phyloP scores from a whole-genome alignment of 2,888 invertebrate genomes.

The Hydrotaea diabolus region DNA sequence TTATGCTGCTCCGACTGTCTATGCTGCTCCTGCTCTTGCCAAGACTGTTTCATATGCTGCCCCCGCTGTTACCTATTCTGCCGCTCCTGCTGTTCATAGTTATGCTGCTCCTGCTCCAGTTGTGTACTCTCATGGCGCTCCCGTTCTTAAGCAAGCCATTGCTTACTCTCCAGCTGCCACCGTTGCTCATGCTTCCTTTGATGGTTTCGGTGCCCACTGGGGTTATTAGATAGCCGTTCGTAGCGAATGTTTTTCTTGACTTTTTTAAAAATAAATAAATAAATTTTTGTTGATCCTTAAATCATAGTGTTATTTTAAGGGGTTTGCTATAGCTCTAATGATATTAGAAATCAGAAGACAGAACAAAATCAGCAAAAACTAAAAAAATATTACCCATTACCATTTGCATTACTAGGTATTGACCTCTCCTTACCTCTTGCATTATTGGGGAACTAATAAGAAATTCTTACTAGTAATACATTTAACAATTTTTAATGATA shows the following conservation, averaged over 20 bases:
- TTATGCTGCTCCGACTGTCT: slow-evolving; percentile 81
- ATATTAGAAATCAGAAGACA: no score
- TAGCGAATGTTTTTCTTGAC: background rate
- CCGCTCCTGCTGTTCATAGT: slow-evolving; percentile 80
- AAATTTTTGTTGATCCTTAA: slow-evolving; percentile 18
- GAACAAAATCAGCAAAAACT: no score
- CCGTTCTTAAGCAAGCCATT: slow-evolving; percentile 71
- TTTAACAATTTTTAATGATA: no score
- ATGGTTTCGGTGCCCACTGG: slow-evolving; percentile 84
- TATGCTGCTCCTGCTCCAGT: slow-evolving; percentile 73
- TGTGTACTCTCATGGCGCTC: slow-evolving; percentile 70
- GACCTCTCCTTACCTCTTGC: no score
- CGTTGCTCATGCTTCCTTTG: slow-evolving; percentile 85
- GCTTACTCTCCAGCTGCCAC: slow-evolving; percentile 82
- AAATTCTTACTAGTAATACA: no score
- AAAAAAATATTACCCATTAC: no score
- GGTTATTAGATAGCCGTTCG: slow-evolving; percentile 83
- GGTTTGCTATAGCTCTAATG: no score
- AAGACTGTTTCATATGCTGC: slow-evolving; percentile 67
- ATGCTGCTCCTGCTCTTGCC: slow-evolving; percentile 81
- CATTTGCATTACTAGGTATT: no score
- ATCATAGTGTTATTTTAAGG: background rate
- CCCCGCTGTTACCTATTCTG: slow-evolving; percentile 80
- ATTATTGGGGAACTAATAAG: no score
- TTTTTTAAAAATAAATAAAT: slow-evolving; percentile 23